phyloP scores from a whole-genome alignment of 1,140 invertebrate species.

The Drosophila obscura region DNA sequence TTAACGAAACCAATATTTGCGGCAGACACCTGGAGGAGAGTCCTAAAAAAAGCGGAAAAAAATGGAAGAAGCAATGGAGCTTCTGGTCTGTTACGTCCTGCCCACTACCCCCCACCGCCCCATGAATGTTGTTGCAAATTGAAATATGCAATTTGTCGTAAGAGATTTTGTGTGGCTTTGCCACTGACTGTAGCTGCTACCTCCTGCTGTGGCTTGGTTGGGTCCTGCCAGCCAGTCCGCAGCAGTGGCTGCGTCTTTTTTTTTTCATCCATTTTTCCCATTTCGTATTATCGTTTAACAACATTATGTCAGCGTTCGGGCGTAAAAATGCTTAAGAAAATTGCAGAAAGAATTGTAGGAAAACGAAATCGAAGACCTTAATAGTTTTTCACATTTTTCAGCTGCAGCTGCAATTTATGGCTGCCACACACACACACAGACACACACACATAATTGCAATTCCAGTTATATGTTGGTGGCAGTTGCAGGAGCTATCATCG shows the following conservation, averaged over 20 bases:
- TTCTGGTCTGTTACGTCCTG: slow-evolving; percentile 1
- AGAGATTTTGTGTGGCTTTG: slow-evolving; percentile 75
- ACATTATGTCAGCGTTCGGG: slow-evolving; percentile 81
- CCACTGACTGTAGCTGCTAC: slow-evolving; percentile 12
- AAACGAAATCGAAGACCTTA: slow-evolving; percentile 67
- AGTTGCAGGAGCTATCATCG: slow-evolving; percentile 5
- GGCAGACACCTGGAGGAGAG: slow-evolving; percentile 67
- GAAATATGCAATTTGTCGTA: slow-evolving; percentile 81
- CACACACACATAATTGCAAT: slow-evolving; percentile 70
- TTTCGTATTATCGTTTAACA: slow-evolving; percentile 83
- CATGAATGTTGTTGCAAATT: slow-evolving; percentile 77
- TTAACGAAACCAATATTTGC: slow-evolving; percentile 74
- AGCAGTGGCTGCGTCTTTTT: slow-evolving; percentile 10
- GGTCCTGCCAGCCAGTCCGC: neutral
- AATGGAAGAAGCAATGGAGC: slow-evolving; percentile 1
- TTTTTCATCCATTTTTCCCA: slow-evolving; percentile 64
- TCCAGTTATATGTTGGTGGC: slow-evolving; percentile 71
- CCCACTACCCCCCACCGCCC: neutral
- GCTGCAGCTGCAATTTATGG: slow-evolving; percentile 39
- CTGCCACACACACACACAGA: slow-evolving; percentile 32
- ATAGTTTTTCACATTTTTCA: slow-evolving; percentile 54
- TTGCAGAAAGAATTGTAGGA: slow-evolving; percentile 57
- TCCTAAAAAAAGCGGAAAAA: slow-evolving; percentile 26
- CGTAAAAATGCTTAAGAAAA: slow-evolving; percentile 83
- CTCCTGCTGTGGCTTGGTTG: slow-evolving; percentile 13